Evolutionary conservation across 2,797 vertebrate genomes (phyloP).

Genomic region (Picus viridis): DNA sequence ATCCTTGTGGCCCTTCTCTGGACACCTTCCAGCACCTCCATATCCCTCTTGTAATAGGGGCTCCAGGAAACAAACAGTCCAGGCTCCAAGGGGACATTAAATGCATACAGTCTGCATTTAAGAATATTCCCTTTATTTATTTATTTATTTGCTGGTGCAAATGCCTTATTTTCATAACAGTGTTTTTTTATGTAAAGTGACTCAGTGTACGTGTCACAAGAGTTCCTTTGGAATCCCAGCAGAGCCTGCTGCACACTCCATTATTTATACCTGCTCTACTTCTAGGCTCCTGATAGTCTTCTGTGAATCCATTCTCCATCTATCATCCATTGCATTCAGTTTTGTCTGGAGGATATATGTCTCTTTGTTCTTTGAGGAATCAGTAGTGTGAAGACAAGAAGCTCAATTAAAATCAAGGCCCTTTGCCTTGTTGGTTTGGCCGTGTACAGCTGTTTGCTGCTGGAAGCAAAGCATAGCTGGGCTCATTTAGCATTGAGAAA

Average conservation of each 20-base stretch:
- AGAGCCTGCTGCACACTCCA: not conserved
- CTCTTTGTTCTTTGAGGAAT: not conserved
- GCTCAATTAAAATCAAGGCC: not conserved
- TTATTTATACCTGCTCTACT: constrained; percentile 58
- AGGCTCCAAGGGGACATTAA: not conserved
- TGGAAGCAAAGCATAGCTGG: not conserved
- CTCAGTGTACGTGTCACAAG: not conserved
- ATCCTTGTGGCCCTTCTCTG: no score
- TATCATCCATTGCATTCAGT: not conserved
- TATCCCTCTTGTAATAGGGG: no score
- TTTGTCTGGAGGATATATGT: not conserved
- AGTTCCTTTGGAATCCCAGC: not conserved
- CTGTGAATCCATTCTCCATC: not conserved
- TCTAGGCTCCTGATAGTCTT: not conserved
- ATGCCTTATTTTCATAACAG: not conserved
- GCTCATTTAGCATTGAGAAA: not conserved
- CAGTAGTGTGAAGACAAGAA: not conserved
- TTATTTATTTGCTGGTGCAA: constrained; percentile 47
- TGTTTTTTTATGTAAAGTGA: constrained; percentile 41
- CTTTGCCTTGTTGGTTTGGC: not conserved
- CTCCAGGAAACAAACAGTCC: not conserved
- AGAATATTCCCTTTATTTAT: constrained; percentile 14
- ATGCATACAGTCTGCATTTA: not conserved
- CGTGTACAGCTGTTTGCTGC: not conserved
- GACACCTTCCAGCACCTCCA: no score